Base-by-base conservation (phyloP, 1,140 invertebrate species). In the Atta colombica region DNA sequence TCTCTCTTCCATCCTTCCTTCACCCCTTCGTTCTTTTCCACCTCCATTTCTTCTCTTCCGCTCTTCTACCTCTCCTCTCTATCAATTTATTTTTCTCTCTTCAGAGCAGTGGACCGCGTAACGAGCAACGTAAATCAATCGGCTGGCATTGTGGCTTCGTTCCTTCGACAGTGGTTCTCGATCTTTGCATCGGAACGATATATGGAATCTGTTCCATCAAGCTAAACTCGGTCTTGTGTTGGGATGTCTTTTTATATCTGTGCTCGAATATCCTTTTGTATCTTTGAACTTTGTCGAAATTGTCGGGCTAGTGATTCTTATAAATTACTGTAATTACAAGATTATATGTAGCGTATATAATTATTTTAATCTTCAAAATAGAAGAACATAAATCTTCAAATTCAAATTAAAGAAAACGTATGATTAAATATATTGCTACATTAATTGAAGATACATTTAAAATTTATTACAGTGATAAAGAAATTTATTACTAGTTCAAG, bases 61-160 rank as follows among this genome's bases (percentile, higher is more conserved):
- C 84, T 74, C 39, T 80, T 61, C n/a, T 53, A 77, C 88, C 21
- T 58, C 77, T 75, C 78, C 86, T 89, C 94, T 91, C 94, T 94
- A 94, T 95, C 94, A 95, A 95, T 95, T 95, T 95, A 95, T 95
- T 95, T 95, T 93, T 94, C 93, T 94, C 92, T 94, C 92, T 94
- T 91, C 92, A 87, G 92, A 93, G 94, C 95, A 94, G 91, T 94
- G 93, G 92, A 95, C 93, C 94, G 94, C 94, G 94, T 95, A 95
- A 95, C 94, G 94, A 95, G 94, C 93, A 95, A 95, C 94, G 94
- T 95, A 95, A 95, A 95, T 95, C 95, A 95, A 95, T 95, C 95
- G 93, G 90, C 91, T 93, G 93, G 94, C 94, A 95, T 95, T 94
- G 94, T 94, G 94, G 89, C 93, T 95, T 93, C 89, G 90, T 92